A percentile compares a stretch with the other conserved stretches of the same genome.
phyloP scores from a whole-genome alignment of 2,888 invertebrate species.

The Steinernema carpocapsae region DNA sequence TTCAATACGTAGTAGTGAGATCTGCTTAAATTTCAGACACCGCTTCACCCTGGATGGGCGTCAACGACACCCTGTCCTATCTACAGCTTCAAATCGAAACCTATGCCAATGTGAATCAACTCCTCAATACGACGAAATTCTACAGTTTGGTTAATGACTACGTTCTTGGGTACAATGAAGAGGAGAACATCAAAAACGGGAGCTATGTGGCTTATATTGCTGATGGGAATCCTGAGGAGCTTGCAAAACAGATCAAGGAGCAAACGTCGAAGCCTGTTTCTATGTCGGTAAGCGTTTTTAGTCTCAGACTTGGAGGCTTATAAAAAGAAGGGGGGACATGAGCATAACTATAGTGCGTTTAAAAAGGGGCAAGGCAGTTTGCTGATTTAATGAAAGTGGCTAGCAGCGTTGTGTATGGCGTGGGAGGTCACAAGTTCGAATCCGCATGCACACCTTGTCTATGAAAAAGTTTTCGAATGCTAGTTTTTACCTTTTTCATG shows the following conservation, averaged over 20 bases:
- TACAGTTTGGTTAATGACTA: background rate
- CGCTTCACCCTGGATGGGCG: conserved; percentile 10
- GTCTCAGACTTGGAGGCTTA: too few relatives aligned
- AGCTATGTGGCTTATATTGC: conserved; percentile 14
- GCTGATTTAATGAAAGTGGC: too few relatives aligned
- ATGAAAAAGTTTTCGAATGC: too few relatives aligned
- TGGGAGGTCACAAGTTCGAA: too few relatives aligned
- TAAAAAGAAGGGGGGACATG: too few relatives aligned
- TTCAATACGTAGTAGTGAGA: background rate
- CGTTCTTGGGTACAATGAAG: background rate
- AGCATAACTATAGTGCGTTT: too few relatives aligned
- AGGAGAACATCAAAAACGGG: background rate
- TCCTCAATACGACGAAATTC: background rate
- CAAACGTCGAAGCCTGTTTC: background rate
- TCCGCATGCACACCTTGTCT: too few relatives aligned
- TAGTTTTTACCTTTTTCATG: too few relatives aligned
- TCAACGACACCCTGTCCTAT: background rate
- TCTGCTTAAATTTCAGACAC: background rate
- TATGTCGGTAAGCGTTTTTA: background rate
- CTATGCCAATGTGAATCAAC: background rate
- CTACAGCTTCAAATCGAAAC: background rate
- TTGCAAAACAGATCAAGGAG: background rate
- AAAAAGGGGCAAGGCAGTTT: too few relatives aligned
- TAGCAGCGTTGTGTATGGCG: too few relatives aligned
- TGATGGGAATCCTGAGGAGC: background rate